phyloP scores from a whole-genome alignment of 2,113 vertebrate genomes.

The Rhea pennata region DNA sequence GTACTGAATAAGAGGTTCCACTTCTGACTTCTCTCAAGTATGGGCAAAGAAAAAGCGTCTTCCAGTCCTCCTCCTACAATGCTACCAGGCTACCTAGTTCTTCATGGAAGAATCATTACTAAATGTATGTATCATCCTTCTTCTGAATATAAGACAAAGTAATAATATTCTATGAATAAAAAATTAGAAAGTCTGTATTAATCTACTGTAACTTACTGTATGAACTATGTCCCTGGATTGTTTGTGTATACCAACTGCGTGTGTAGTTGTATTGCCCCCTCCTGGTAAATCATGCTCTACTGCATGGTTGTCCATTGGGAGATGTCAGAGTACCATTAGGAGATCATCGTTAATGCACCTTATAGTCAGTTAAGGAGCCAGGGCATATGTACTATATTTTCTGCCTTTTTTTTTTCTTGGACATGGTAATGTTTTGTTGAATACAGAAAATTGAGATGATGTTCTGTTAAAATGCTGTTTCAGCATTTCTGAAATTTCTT shows the following conservation, averaged over 20 bases:
- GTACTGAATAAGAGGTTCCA: background rate
- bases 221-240: accelerated
- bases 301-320: background rate
- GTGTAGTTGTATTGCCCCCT: slow-evolving; percentile 66
- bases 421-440: background rate
- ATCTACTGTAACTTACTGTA: background rate
- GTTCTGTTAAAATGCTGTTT: background rate
- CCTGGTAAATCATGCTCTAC: slow-evolving; percentile 30
- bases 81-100: background rate
- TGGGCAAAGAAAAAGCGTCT: background rate
- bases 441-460: background rate
- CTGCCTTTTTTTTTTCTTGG: background rate
- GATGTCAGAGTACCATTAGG: background rate
- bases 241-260: background rate
- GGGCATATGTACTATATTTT: background rate
- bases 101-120: background rate
- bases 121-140: background rate
- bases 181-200: background rate
- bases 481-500: background rate
- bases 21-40: background rate
- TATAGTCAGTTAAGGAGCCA: background rate
- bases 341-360: background rate
- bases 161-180: background rate
- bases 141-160: background rate
- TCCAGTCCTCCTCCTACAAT: background rate